These are phyloP conservation scores for Vidua chalybeata DNA, from an alignment of 2,113 vertebrate species.

Conservation along the genomic window DNA sequence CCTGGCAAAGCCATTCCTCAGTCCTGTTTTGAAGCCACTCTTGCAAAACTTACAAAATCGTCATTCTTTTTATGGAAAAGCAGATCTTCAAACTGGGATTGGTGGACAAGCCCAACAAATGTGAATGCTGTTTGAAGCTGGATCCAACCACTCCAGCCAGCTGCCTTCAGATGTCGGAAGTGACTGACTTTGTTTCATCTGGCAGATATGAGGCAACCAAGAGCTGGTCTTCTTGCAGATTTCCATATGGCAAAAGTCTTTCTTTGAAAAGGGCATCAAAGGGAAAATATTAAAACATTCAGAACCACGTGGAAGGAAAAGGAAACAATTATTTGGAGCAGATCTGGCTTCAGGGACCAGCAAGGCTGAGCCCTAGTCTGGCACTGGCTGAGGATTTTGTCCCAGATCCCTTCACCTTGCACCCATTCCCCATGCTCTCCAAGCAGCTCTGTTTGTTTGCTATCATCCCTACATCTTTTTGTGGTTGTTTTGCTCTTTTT, in stretches of 20 bases:
- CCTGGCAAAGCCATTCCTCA: neutral
- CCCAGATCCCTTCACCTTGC: neutral
- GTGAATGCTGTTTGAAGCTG: neutral
- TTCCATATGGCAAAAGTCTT: neutral
- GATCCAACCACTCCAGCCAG: neutral
- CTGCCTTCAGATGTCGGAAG: neutral
- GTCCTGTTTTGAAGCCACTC: neutral
- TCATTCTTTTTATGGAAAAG: neutral
- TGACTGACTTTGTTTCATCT: slow-evolving; percentile 24
- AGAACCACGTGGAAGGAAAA: neutral
- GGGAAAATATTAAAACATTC: neutral
- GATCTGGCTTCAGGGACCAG: neutral
- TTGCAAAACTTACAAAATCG: neutral
- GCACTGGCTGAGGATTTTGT: neutral
- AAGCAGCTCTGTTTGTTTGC: neutral
- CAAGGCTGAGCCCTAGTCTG: neutral
- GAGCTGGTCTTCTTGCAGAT: neutral
- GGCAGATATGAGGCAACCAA: neutral
- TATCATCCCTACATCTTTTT: neutral
- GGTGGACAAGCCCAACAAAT: neutral
- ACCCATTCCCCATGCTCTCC: neutral
- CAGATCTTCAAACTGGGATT: neutral
- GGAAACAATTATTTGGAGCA: neutral
- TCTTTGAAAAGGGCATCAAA: slow-evolving; percentile 47
- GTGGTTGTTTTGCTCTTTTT: neutral